These are phyloP conservation scores for Erpetoichthys calabaricus DNA, from an alignment of 2,797 vertebrate genomes.

Conservation along the genomic window DNA sequence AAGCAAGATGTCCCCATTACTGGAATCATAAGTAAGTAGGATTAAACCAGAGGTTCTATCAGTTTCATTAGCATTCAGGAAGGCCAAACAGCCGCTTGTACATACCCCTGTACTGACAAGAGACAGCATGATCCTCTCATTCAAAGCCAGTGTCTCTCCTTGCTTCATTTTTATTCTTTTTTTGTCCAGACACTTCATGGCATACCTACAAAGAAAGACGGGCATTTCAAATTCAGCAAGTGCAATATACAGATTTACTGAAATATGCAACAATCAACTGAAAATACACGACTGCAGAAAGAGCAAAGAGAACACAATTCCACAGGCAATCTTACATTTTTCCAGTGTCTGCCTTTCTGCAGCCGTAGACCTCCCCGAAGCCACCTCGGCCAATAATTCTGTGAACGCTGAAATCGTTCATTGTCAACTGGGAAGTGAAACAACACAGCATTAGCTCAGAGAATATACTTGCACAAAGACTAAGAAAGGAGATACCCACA, in stretches of 20 bases:
- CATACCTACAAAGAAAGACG: constrained; percentile 61
- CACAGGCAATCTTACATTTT: constrained; percentile 71
- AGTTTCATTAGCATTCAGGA: too few species aligned
- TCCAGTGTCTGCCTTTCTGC: constrained; percentile 94
- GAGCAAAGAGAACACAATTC: too few species aligned
- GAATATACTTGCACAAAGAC: too few species aligned
- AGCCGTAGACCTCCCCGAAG: constrained; percentile 93
- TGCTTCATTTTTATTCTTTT: constrained; percentile 99
- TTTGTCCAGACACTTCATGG: constrained; percentile 98
- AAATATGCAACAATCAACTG: too few species aligned
- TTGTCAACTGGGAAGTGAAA: constrained; percentile 60
- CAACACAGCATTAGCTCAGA: too few species aligned
- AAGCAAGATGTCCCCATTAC: too few species aligned
- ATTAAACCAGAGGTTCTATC: too few species aligned
- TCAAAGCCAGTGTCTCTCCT: constrained; percentile 89
- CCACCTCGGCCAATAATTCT: constrained; percentile 93
- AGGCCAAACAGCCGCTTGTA: constrained; percentile 10
- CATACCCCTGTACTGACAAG: constrained; percentile 95
- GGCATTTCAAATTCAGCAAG: too few species aligned
- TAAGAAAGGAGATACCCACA: constrained; percentile 5
- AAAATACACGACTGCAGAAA: too few species aligned
- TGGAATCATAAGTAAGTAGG: too few species aligned
- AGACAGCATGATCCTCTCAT: constrained; percentile 94
- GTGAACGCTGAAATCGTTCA: constrained; percentile 97
- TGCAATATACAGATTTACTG: too few species aligned